A percentile compares a stretch with the other conserved stretches of the same genome.
phyloP scores from a whole-genome alignment of 2,797 vertebrate species.

The Mycteria americana region DNA sequence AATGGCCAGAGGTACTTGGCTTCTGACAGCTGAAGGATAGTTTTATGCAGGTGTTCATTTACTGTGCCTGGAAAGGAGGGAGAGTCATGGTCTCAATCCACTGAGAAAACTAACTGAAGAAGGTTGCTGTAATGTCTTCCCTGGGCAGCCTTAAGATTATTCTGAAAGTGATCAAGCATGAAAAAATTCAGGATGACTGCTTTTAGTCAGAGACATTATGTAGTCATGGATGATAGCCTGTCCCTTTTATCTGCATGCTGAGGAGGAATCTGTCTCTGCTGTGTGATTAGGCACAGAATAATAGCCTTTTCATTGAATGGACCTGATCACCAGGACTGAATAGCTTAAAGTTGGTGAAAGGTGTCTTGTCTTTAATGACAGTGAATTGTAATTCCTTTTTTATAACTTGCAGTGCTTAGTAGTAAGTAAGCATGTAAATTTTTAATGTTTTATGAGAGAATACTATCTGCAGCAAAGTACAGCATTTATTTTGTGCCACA shows the following conservation, averaged over 20 bases:
- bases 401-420: neutral
- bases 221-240: neutral
- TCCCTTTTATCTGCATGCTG: neutral
- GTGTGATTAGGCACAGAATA: neutral
- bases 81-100: neutral
- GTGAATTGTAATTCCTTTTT: neutral
- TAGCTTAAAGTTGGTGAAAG: neutral
- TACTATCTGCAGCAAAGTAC: neutral
- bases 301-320: neutral
- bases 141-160: neutral
- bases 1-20: neutral
- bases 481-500: neutral
- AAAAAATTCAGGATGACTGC: neutral
- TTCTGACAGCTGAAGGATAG: neutral
- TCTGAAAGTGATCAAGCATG: neutral
- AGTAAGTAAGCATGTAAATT: neutral
- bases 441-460: neutral
- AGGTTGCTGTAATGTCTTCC: neutral
- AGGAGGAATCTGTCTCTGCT: neutral
- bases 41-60: neutral
- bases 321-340: neutral
- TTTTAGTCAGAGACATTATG: neutral
- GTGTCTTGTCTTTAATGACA: neutral
- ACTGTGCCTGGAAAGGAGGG: neutral
- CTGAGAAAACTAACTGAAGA: neutral